phyloP scores from a whole-genome alignment of 2,888 invertebrate species.

The Nebria salina region DNA sequence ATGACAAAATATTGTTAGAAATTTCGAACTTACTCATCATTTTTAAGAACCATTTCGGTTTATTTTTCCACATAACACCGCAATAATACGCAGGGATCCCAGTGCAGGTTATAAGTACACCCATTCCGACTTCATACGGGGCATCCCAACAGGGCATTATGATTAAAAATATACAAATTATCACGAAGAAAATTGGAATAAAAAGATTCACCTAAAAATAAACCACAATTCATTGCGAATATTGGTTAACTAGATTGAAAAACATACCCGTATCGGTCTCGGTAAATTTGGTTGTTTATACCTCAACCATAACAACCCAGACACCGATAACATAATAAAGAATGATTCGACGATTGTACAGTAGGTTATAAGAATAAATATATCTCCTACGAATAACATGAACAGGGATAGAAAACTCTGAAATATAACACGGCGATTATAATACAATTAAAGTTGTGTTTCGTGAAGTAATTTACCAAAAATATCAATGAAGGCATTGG shows the following conservation, averaged over 20 bases:
- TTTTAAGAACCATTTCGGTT: constrained; percentile 70
- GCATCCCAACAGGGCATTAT: constrained; percentile 82
- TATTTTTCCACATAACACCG: constrained; percentile 74
- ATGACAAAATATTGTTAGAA: not conserved
- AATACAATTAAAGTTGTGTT: not conserved
- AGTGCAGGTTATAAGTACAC: constrained; percentile 81
- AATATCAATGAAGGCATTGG: constrained; percentile 85
- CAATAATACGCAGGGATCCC: constrained; percentile 85
- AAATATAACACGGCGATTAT: constrained; percentile 54
- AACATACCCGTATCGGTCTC: constrained; percentile 83
- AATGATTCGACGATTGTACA: constrained; percentile 92
- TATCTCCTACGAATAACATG: constrained; percentile 86
- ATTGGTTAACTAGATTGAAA: not conserved
- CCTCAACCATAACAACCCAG: constrained; percentile 84
- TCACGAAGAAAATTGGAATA: constrained; percentile 80
- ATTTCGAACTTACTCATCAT: constrained; percentile 68
- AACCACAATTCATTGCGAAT: constrained; percentile 20
- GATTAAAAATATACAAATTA: constrained; percentile 80
- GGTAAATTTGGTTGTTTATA: constrained; percentile 80
- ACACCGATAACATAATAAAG: constrained; percentile 88
- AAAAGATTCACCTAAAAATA: constrained; percentile 51
- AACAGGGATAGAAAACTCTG: constrained; percentile 85
- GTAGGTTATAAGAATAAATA: constrained; percentile 89
- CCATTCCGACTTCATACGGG: constrained; percentile 82
- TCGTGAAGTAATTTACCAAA: constrained; percentile 69